These are phyloP conservation scores for Ochotona curzoniae DNA, from an alignment of 2,113 vertebrate species.

Conservation along the genomic window DNA sequence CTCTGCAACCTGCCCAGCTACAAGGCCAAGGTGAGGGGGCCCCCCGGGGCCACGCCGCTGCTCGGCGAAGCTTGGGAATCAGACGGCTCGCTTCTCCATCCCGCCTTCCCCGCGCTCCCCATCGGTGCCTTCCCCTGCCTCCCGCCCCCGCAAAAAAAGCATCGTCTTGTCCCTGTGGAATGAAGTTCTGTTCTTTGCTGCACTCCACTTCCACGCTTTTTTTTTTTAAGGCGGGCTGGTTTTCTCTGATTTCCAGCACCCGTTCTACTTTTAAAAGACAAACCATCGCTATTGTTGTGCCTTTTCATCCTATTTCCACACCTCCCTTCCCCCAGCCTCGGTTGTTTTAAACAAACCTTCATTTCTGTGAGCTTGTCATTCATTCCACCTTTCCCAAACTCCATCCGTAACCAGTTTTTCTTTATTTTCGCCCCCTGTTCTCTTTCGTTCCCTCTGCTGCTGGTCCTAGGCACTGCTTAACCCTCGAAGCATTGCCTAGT, in stretches of 20 bases:
- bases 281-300: slow-evolving; percentile 12
- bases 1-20: slow-evolving; percentile 97
- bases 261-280: slow-evolving; percentile 28
- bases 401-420: neutral
- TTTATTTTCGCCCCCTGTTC: slow-evolving; percentile 17
- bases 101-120: slow-evolving; percentile 44
- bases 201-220: slow-evolving; percentile 42
- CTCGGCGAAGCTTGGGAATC: slow-evolving; percentile 26
- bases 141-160: neutral
- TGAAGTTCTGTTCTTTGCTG: slow-evolving; percentile 58
- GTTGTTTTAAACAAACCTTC: neutral
- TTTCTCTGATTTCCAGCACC: neutral
- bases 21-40: slow-evolving; percentile 94
- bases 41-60: neutral
- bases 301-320: neutral
- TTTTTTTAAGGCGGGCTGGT: slow-evolving; percentile 43
- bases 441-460: neutral
- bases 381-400: neutral
- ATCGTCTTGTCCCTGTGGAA: slow-evolving; percentile 29
- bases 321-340: neutral
- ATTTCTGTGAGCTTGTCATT: slow-evolving; percentile 26
- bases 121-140: neutral
- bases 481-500: neutral
- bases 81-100: slow-evolving; percentile 3
- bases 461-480: neutral